These are phyloP conservation scores for Arge pagana DNA, from an alignment of 2,888 invertebrate genomes.

Conservation along the genomic window DNA sequence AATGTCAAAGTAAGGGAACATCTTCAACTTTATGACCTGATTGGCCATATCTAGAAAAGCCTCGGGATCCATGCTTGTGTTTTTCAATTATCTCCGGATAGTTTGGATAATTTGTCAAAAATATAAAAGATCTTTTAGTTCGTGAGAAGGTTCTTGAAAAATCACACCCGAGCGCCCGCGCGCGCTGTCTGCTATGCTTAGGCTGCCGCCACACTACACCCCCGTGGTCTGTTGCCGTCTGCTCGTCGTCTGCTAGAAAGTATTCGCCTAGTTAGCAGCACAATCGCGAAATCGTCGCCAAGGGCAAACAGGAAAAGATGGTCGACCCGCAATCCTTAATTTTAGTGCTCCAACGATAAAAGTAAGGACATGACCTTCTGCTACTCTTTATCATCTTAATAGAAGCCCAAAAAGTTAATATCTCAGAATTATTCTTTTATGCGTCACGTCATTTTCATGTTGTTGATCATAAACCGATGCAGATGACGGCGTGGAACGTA, in stretches of 20 bases:
- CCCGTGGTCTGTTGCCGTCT: conserved; percentile 16
- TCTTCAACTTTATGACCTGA: conserved; percentile 97
- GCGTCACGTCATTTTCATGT: no score
- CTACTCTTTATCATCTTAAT: no score
- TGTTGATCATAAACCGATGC: no score
- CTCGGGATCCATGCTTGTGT: conserved; percentile 84
- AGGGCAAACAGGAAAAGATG: no score
- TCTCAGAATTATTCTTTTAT: no score
- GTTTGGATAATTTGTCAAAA: background rate
- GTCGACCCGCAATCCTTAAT: no score
- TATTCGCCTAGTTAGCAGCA: conserved; percentile 9
- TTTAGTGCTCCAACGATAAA: no score
- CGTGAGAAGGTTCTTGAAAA: conserved; percentile 28
- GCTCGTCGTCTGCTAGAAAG: conserved; percentile 44
- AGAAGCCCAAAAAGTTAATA: no score
- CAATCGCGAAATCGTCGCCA: no score
- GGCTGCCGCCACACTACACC: conserved; percentile 31
- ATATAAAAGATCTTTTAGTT: conserved; percentile 17
- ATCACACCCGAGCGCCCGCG: conserved; percentile 38
- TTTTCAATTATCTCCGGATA: conserved; percentile 15
- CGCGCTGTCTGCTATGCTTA: conserved; percentile 40
- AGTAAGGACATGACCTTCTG: no score
- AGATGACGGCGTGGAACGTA: no score
- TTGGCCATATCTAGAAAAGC: conserved; percentile 97
- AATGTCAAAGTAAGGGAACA: conserved; percentile 99